Percentiles rank a stretch among this genome's conserved stretches.
These are phyloP conservation scores for Acropora yongei DNA, from an alignment of 64 coral and sea anemone species.

Conservation along the genomic window DNA sequence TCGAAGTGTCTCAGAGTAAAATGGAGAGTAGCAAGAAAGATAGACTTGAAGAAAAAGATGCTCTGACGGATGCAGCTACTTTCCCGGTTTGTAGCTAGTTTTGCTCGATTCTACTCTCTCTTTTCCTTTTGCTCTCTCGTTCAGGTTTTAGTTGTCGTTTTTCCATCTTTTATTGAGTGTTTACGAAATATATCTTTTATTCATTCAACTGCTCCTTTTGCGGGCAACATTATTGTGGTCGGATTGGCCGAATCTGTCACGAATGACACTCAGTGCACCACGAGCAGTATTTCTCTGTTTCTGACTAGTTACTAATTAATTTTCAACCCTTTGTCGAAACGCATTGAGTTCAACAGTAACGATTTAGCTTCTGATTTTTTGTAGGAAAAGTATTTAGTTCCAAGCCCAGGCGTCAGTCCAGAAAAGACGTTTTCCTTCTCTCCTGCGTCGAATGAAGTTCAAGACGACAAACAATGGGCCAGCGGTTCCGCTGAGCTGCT, in stretches of 20 bases:
- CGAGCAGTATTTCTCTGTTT: no score
- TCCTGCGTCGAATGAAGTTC: not conserved
- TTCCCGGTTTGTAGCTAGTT: slow-evolving; percentile 34
- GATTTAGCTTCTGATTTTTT: not conserved
- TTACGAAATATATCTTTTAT: no score
- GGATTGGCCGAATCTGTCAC: no score
- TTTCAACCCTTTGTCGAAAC: no score
- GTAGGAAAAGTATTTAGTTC: slow-evolving; percentile 66
- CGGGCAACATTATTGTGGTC: no score
- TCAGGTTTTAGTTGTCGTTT: no score
- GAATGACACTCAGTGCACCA: no score
- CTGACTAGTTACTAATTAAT: no score
- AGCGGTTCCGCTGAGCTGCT: slow-evolving; percentile 58
- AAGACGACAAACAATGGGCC: slow-evolving; percentile 30
- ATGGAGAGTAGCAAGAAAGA: not conserved
- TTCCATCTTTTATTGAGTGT: no score
- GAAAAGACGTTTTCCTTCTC: not conserved
- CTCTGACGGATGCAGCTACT: slow-evolving; percentile 3
- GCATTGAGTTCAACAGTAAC: no score
- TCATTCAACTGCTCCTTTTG: no score
- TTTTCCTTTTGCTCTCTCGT: not conserved
- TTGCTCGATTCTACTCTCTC: not conserved
- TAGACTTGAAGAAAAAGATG: not conserved
- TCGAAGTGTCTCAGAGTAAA: slow-evolving; percentile 12
- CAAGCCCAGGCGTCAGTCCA: slow-evolving; percentile 28